These are phyloP conservation scores for Naso thynnoides DNA, from an alignment of 2,797 vertebrate species.

Conservation along the genomic window DNA sequence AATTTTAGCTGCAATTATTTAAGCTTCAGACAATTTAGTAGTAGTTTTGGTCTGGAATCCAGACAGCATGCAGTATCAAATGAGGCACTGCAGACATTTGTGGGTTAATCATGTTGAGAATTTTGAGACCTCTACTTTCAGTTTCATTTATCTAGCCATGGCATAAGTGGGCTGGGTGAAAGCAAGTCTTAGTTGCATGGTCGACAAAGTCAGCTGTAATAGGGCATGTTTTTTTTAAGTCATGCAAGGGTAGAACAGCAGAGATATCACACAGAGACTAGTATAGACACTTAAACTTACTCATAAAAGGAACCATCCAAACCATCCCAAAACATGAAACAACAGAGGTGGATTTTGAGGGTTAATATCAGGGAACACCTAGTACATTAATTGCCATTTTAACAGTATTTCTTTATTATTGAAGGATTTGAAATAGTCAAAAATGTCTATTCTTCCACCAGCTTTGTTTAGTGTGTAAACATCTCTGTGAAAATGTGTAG, in stretches of 20 bases:
- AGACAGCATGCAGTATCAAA: not conserved
- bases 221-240: not conserved
- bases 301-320: not conserved
- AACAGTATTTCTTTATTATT: not conserved
- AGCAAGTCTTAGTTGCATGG: not conserved
- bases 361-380: not conserved
- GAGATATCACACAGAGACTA: not conserved
- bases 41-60: not conserved
- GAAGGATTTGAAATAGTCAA: not conserved
- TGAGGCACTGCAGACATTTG: not conserved
- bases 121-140: not conserved
- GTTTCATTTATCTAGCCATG: not conserved
- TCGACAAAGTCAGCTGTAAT: not conserved
- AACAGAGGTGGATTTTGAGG: not conserved
- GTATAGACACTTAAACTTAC: not conserved
- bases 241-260: not conserved
- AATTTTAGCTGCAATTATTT: not conserved
- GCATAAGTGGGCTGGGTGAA: not conserved
- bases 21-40: not conserved
- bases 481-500: not conserved
- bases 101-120: not conserved
- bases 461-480: not conserved
- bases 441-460: not conserved
- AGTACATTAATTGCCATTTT: not conserved
- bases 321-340: not conserved